Evolutionary conservation across 2,113 vertebrate genomes (phyloP), one percentile per base, ranked within the genome.

Genomic region (Chiloscyllium plagiosum): DNA sequence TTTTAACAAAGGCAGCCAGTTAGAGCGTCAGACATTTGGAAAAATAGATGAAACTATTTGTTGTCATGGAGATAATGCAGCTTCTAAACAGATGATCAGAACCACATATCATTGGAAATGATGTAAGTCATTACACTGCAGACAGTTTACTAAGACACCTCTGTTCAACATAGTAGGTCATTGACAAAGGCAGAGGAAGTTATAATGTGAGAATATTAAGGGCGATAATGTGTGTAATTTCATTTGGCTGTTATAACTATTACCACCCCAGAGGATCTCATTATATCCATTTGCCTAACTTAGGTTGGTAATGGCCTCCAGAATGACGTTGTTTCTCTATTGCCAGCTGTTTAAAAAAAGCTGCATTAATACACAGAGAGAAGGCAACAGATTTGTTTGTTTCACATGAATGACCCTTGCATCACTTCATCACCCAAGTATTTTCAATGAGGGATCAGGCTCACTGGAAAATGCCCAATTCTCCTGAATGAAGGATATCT

Each of bases 1-100:
- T 61, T 90, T 90, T 95, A 69, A 50, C 7, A 69, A 52, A 26
- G 0, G 68, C 50, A n/a, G 66, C 17, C 26, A 94, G 93, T 94
- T 72, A 95, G 42, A 68, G 42, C 22, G 12, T 69, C 47, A 72
- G 69, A 70, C 42, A 70, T 95, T 26, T 72, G n/a, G 37, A 76
- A 69, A 95, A 47, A 33, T 15, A 47, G 47, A 95, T 95, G 3
- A 52, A 72, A 26, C 69, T 72, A 76, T 72, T 50, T 72, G 94
- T 95, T 95, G 94, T 76, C 69, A 95, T 95, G 94, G 69, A 72
- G 69, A 95, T 69, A 76, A 52, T 52, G 42, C 69, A 52, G 47
- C 94, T 47, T 33, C 26, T 72, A 42, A 52, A 47, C 8, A 50
- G 65, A 52, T 24, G 33, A 5, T 47, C 29, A 52, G 42, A 72